Evolutionary conservation across 92 coral and sea anemone species (phyloP).

Genomic region (Parazoanthus atlanticus): DNA sequence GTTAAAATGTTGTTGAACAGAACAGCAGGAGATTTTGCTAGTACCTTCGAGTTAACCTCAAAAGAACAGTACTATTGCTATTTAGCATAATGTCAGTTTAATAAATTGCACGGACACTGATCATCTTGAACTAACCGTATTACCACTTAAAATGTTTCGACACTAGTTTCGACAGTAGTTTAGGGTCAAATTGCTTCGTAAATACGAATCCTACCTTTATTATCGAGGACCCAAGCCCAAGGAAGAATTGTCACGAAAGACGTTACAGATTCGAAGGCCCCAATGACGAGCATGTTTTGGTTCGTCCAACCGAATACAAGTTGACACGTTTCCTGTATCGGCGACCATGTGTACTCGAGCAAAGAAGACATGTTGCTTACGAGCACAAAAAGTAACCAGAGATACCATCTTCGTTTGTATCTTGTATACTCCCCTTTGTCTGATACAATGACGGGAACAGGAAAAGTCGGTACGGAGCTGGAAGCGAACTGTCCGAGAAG

Average conservation of each 20-base stretch:
- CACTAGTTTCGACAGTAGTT: too few species aligned
- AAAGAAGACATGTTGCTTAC: background rate
- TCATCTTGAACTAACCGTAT: too few species aligned
- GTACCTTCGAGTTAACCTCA: too few species aligned
- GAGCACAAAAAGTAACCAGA: background rate
- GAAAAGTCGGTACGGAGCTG: background rate
- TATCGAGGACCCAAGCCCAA: conserved; percentile 5
- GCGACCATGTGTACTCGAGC: conserved; percentile 6
- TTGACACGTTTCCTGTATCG: conserved; percentile 8
- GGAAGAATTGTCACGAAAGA: background rate
- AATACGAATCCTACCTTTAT: background rate
- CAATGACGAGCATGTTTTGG: background rate
- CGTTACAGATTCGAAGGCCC: background rate
- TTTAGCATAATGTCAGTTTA: too few species aligned
- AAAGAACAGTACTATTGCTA: too few species aligned
- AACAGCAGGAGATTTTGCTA: too few species aligned
- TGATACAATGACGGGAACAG: background rate
- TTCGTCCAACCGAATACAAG: conserved; percentile 15
- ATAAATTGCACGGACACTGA: too few species aligned
- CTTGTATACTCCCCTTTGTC: background rate
- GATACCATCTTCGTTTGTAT: background rate
- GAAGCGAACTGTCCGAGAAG: background rate
- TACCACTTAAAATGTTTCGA: too few species aligned
- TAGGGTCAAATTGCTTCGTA: too few species aligned
- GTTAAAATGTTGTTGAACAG: too few species aligned